Base-by-base conservation (phyloP, 2,888 invertebrate genomes). In the Brachyptera risi region DNA sequence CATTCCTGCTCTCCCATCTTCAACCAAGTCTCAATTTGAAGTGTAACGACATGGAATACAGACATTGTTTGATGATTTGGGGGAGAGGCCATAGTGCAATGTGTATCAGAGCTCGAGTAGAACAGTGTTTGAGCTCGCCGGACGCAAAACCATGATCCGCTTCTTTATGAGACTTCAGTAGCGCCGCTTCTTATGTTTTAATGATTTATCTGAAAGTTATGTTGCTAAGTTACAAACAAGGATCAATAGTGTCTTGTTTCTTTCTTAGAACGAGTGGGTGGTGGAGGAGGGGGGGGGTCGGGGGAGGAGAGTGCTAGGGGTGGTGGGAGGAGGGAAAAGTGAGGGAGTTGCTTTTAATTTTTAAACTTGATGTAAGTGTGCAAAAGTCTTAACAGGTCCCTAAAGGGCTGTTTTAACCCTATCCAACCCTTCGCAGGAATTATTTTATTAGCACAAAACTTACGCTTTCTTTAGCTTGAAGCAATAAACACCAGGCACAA, bases 351-450 rank as follows among this genome's bases (percentile, higher is more conserved):
- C 54, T 54, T 54, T 62, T 62, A 62, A 62, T 62, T 62, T 62
- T 62, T 62, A 62, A 62, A 62, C 42, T 59, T 62, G 59, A 62
- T 62, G 62, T 62, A 62, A 62, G 62, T 49, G 59, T 56, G 37
- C 47, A 54, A 54, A 54, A 47, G 44, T 59, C 56, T 59, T 59
- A 59, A 62, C 40, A 59, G 62, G 62, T 54, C 62, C 59, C 62
- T 7, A 24, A 37, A 56, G 62, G 40, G 62, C 62, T 59, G 56
- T 62, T 62, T 50, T 54, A 54, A 54, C 54, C 54, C 54, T 54
- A 35, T 47, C 54, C 35, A 54, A 35, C 54, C 54, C 54, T 54
- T 54, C 54, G 15, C 54, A 54, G 49, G 58, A 58, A 58, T 58
- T 58, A 58, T 58, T 58, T 58, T 58, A 58, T 58, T 58, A 58